These are phyloP conservation scores for Aphis craccivora DNA, from an alignment of 1,140 invertebrate species.

Conservation along the genomic window DNA sequence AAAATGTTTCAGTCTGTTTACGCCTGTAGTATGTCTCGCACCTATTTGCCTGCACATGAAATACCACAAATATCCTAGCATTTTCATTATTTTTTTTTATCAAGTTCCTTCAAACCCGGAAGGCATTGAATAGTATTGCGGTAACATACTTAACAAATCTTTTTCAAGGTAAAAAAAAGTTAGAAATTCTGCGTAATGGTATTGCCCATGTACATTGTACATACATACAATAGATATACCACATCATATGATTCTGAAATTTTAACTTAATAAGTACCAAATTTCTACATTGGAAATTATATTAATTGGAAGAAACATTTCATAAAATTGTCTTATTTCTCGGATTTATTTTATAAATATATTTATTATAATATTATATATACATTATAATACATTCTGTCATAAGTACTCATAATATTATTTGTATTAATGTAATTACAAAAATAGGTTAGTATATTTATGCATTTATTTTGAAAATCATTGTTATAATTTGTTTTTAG, in stretches of 20 bases:
- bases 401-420: neutral
- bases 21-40: neutral
- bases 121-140: neutral
- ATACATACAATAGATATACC: neutral
- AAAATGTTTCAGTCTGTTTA: constrained; percentile 9
- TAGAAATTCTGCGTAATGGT: neutral
- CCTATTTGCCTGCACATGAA: constrained; percentile 32
- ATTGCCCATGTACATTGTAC: neutral
- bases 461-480: neutral
- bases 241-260: neutral
- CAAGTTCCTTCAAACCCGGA: neutral
- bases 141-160: neutral
- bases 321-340: neutral
- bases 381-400: too few relatives aligned
- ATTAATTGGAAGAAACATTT: neutral
- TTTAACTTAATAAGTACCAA: neutral
- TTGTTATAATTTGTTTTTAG: neutral
- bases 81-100: neutral
- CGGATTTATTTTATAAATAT: neutral
- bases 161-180: neutral
- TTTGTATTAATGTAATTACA: neutral
- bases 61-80: neutral
- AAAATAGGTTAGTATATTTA: neutral
- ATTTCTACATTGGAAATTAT: neutral
- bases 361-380: neutral